Evolutionary conservation across 2,888 invertebrate genomes (phyloP), one percentile per base, ranked within the genome.

Genomic region (Lithosia quadra): DNA sequence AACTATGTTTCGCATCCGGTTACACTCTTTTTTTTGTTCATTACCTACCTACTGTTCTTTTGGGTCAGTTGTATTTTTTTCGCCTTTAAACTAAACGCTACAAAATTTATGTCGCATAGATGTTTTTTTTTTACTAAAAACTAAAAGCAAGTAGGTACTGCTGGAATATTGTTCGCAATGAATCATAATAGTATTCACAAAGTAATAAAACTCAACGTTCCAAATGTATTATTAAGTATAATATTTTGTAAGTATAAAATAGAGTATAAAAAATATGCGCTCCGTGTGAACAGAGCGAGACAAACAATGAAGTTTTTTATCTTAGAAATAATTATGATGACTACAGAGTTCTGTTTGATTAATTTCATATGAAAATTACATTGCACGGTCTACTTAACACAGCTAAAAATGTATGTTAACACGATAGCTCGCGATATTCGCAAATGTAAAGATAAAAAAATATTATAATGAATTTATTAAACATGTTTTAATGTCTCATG

Each of bases 301-400:
- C 82, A 81, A 74, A 81, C 76, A 82, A 82, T 78, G 78, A 59
- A 67, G 74, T 62, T 79, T 73, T 78, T 78, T 82, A 71, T 78
- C 76, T 75, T 71, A 69, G n/a, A 65, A n/a, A 62, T 73, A 82
- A 81, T 79, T 74, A 80, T 82, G 73, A 79, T 79, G 74, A 75
- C 77, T 77, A 74, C 33, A 71, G 65, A 82, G 82, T 82, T 81
- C 77, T 78, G 72, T 77, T 73, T 82, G 81, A 81, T 80, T 82
- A 77, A 77, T 82, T 81, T 79, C 63, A 65, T 76, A 75, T 71
- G 72, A 75, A 79, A 76, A 79, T 82, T 76, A 77, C 75, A 69
- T 72, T 69, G 71, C 71, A 72, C 68, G 78, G 75, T 82, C 81
- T 80, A 82, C 65, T 75, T 78, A 73, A 39, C 68, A 68, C 59